phyloP scores from a whole-genome alignment of 1,140 invertebrate genomes.

The Ceratitis capitata region DNA sequence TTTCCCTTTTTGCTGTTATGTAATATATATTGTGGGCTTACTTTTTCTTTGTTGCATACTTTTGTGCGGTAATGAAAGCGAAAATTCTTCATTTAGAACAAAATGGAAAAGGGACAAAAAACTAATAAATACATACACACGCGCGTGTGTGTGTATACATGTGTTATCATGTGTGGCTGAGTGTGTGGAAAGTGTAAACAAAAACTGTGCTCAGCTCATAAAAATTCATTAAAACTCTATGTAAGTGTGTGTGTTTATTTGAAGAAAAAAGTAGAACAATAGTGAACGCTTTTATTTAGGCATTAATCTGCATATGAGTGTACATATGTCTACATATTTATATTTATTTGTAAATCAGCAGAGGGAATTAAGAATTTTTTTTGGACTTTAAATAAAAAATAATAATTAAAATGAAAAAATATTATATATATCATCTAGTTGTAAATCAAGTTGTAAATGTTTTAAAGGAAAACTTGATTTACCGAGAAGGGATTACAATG shows the following conservation, averaged over 20 bases:
- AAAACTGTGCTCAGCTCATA: not conserved
- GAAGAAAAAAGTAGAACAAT: too few relatives aligned
- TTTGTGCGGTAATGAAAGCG: conserved; percentile 13
- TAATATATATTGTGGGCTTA: not conserved
- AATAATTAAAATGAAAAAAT: too few relatives aligned
- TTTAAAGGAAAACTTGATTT: too few relatives aligned
- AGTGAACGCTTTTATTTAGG: too few relatives aligned
- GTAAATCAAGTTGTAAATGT: too few relatives aligned
- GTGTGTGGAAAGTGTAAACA: not conserved
- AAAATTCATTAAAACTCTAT: conserved; percentile 16
- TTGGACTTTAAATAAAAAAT: not conserved
- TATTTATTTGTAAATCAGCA: not conserved
- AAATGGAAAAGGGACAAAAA: not conserved
- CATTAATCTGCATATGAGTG: not conserved
- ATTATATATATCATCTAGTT: too few relatives aligned
- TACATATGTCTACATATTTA: too few relatives aligned
- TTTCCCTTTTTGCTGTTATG: not conserved
- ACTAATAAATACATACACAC: not conserved
- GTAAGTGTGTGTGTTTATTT: not conserved
- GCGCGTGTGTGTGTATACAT: not conserved
- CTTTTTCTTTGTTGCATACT: not conserved
- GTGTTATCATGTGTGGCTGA: not conserved
- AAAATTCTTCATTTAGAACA: conserved; percentile 2
- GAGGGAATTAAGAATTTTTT: not conserved
- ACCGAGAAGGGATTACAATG: too few relatives aligned